Evolutionary conservation across 2,888 invertebrate genomes (phyloP).

Genomic region (Portevinia maculata): DNA sequence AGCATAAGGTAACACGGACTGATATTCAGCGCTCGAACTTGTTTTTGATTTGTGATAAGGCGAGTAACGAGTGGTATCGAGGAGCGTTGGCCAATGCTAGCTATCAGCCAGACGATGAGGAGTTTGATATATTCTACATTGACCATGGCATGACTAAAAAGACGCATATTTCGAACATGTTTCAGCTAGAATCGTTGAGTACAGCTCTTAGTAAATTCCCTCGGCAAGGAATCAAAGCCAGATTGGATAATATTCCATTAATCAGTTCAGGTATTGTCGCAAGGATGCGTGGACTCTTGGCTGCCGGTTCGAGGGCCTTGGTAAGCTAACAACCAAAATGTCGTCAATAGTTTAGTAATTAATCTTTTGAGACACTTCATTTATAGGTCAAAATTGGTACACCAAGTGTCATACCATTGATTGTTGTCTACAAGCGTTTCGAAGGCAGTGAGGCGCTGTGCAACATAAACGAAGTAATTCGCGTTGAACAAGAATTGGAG

Average conservation of each 20-base stretch:
- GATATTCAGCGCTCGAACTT: conserved; percentile 81
- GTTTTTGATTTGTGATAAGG: conserved; percentile 83
- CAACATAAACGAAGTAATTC: conserved; percentile 88
- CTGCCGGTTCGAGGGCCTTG: conserved; percentile 83
- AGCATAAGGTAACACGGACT: conserved; percentile 77
- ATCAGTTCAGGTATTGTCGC: conserved; percentile 84
- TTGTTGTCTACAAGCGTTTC: conserved; percentile 88
- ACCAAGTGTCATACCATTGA: conserved; percentile 82
- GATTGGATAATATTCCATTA: conserved; percentile 85
- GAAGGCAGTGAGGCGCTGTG: conserved; percentile 86
- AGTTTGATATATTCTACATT: conserved; percentile 84
- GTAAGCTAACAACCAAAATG: conserved; percentile 75
- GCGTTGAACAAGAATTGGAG: conserved; percentile 85
- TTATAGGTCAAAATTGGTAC: conserved; percentile 81
- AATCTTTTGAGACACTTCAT: not conserved
- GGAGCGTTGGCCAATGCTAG: conserved; percentile 80
- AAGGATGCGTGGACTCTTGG: conserved; percentile 85
- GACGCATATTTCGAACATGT: conserved; percentile 82
- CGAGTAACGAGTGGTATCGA: conserved; percentile 82
- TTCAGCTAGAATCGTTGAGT: conserved; percentile 84
- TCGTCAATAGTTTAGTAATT: not conserved
- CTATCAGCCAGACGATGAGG: conserved; percentile 77
- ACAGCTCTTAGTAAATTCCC: conserved; percentile 85
- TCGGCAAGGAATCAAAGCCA: conserved; percentile 85
- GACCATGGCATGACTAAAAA: conserved; percentile 84